Conservation (phyloP, 2,797 vertebrate species). For the Xenentodon cancila region DNA sequence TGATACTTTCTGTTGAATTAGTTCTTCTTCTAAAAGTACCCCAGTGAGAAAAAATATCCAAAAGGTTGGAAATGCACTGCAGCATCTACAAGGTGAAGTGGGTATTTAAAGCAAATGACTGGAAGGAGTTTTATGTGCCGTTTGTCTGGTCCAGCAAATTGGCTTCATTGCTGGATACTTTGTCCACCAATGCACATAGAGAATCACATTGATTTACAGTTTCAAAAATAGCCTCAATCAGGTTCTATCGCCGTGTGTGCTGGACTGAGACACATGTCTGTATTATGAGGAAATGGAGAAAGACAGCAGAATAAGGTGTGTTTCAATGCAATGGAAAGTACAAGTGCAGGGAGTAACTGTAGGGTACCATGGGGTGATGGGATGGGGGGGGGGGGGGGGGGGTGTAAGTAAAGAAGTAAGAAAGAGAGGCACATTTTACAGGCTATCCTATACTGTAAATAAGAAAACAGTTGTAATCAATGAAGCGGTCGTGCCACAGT, state of each 20-base stretch:
- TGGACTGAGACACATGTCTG: slow-evolving; percentile 24
- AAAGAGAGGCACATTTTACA: slow-evolving; percentile 22
- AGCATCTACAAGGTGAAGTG: slow-evolving; percentile 2
- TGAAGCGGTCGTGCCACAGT: slow-evolving; percentile 12
- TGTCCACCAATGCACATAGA: slow-evolving; percentile 12
- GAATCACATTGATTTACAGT: slow-evolving; percentile 39
- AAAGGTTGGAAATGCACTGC: neutral
- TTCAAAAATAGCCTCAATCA: neutral
- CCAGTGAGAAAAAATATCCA: slow-evolving; percentile 8
- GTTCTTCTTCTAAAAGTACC: neutral
- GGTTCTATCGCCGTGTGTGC: slow-evolving; percentile 15
- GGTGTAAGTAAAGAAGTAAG: slow-evolving; percentile 7
- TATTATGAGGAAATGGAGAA: slow-evolving; percentile 37
- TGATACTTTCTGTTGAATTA: neutral
- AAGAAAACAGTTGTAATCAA: slow-evolving; percentile 42
- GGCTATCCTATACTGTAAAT: slow-evolving; percentile 32
- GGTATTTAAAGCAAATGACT: slow-evolving; percentile 13
- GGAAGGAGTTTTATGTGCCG: neutral
- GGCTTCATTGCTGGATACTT: slow-evolving; percentile 2
- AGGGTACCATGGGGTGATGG: slow-evolving; percentile 12
- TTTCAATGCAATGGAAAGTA: slow-evolving; percentile 20
- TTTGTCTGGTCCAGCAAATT: slow-evolving; percentile 7
- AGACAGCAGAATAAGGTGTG: slow-evolving; percentile 20
- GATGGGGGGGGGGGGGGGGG: slow-evolving; percentile 12
- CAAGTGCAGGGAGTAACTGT: neutral